Evolutionary conservation across 2,888 invertebrate species (phyloP), one percentile per base, ranked within the genome.

Genomic region (Pterostichus madidus): DNA sequence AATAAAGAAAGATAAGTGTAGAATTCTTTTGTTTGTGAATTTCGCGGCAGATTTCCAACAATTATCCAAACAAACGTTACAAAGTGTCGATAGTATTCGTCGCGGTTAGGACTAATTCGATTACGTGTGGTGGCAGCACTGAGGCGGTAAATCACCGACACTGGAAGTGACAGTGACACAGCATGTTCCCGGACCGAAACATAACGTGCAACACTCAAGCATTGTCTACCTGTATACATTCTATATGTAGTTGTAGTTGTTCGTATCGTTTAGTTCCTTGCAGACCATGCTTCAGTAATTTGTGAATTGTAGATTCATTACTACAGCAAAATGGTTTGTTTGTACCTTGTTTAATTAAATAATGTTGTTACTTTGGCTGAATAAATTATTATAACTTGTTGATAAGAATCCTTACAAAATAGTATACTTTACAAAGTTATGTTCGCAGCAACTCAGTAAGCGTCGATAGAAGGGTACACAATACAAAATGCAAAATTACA

Each of bases 81-180:
- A 24, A 53, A 61, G 46, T 61, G 61, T 52, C 24, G 49, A 49
- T 53, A 15, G 32, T 15, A 39, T 32, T 61, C 56, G 71, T 71
- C 64, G 49, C 71, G 71, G 80, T 80, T 39, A 10, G 71, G 73
- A 35, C 52, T 80, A 80, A 80, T 80, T 80, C 80, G 80, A 80
- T 80, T 80, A 80, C 68, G 52, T 71, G 71, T 80, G 80, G 71
- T 71, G 80, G 71, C 68, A 68, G 71, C 80, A 80, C 56, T 80
- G 80, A 56, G 17, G 80, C 80, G 80, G 68, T 80, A 80, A 80
- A 80, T 80, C 80, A 80, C 80, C 80, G 80, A 35, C 80, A 71
- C 39, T 80, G 53, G 71, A 35, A 71, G 24, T 80, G 53, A 80
- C 24, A 71, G 13, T 80, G 80, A 80, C 80, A 71, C 80, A 80